These are phyloP conservation scores for Drosophila chauvacae DNA, from an alignment of 1,140 invertebrate species.

Conservation along the genomic window DNA sequence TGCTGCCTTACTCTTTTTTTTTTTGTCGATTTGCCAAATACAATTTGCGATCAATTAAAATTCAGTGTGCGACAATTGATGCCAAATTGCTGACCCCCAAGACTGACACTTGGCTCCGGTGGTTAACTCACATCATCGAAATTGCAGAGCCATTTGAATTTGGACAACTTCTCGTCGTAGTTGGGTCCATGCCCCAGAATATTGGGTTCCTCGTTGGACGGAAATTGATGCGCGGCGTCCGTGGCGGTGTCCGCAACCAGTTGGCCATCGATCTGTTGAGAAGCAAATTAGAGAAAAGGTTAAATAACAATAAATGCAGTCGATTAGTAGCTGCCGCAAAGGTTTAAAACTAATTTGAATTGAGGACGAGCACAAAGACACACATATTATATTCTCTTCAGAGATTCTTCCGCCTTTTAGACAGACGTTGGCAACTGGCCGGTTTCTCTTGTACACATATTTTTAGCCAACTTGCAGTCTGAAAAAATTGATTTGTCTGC, in stretches of 20 bases:
- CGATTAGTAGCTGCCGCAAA: conserved; percentile 29
- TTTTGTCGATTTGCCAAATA: conserved; percentile 52
- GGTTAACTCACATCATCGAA: conserved; percentile 80
- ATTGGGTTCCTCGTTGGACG: conserved; percentile 80
- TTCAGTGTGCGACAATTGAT: conserved; percentile 43
- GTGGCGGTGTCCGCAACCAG: conserved; percentile 47
- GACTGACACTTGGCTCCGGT: neutral
- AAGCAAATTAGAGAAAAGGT: conserved; percentile 12
- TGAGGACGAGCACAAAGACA: conserved; percentile 36
- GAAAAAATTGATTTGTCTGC: conserved; percentile 48
- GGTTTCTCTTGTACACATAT: conserved; percentile 23
- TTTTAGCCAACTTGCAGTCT: conserved; percentile 38
- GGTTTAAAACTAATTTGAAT: conserved; percentile 53
- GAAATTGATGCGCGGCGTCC: conserved; percentile 77
- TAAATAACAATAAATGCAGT: conserved; percentile 6
- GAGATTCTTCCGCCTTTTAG: conserved; percentile 46
- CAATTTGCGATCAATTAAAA: conserved; percentile 54
- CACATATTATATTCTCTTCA: neutral
- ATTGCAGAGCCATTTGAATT: conserved; percentile 75
- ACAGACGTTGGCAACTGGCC: conserved; percentile 40
- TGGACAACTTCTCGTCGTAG: conserved; percentile 66
- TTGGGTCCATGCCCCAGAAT: conserved; percentile 76
- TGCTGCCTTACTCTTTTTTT: neutral
- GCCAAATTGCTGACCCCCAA: conserved; percentile 38
- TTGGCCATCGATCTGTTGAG: conserved; percentile 64